Percentiles rank a stretch among this genome's conserved stretches.
These are phyloP conservation scores for Leucoraja erinaceus DNA, from an alignment of 2,113 vertebrate species.

Conservation along the genomic window DNA sequence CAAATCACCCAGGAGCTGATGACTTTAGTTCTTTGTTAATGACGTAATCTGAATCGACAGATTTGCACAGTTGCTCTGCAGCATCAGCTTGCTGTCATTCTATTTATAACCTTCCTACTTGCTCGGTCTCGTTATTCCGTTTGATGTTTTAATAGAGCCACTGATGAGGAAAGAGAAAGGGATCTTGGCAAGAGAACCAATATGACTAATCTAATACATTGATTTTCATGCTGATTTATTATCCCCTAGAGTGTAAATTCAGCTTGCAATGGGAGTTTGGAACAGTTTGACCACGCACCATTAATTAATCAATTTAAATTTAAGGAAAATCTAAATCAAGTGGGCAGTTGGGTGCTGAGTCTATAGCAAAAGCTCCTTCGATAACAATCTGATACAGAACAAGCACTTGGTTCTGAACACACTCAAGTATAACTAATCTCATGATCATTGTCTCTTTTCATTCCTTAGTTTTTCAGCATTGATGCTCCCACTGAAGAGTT, in stretches of 20 bases:
- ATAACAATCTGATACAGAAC: neutral
- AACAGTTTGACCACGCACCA: neutral
- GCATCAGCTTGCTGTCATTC: neutral
- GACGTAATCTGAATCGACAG: neutral
- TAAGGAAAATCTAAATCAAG: neutral
- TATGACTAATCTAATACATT: conserved; percentile 10
- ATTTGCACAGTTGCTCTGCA: neutral
- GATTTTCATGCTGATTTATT: conserved; percentile 24
- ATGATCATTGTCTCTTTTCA: neutral
- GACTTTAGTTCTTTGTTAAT: neutral
- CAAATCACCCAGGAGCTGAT: neutral
- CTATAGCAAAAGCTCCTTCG: neutral
- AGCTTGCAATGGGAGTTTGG: neutral
- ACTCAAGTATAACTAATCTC: neutral
- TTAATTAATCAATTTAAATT: neutral
- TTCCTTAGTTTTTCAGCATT: neutral
- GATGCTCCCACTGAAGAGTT: neutral
- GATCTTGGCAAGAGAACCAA: neutral
- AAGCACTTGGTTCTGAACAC: neutral
- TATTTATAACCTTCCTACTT: conserved; percentile 9
- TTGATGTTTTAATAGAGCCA: conserved; percentile 5
- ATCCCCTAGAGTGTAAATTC: neutral
- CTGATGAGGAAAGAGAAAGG: neutral
- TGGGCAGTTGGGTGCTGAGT: neutral
- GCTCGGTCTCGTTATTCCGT: neutral